These are phyloP conservation scores for Sarcophaga variegata DNA, from an alignment of 2,888 invertebrate genomes.

Conservation along the genomic window DNA sequence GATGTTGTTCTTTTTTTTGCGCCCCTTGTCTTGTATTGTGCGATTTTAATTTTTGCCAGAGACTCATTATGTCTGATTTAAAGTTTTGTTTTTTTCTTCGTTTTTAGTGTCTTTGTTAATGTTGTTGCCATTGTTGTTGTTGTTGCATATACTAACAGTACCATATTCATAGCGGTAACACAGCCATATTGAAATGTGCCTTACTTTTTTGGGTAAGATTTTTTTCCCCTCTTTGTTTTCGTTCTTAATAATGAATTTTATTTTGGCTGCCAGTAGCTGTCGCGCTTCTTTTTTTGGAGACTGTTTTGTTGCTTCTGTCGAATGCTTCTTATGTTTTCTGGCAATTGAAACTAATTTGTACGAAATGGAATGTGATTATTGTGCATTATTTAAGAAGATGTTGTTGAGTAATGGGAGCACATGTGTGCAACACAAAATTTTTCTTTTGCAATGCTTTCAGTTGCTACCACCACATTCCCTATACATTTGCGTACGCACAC, in stretches of 20 bases:
- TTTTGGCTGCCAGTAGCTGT: conserved; percentile 58
- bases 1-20: conserved; percentile 5
- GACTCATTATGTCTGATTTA: conserved; percentile 71
- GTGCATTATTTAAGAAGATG: conserved; percentile 71
- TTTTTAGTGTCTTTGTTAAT: conserved; percentile 48
- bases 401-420: conserved; percentile 71
- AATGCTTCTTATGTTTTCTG: conserved; percentile 64
- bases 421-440: conserved; percentile 68
- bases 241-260: conserved; percentile 47
- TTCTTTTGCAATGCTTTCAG: neutral
- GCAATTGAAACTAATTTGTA: conserved; percentile 77
- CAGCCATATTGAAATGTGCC: conserved; percentile 56
- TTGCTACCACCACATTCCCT: conserved; percentile 18
- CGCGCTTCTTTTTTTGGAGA: conserved; percentile 8
- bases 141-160: conserved; percentile 30
- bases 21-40: conserved; percentile 41
- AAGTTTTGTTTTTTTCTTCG: neutral
- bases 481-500: conserved; percentile 22
- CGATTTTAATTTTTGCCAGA: conserved; percentile 65
- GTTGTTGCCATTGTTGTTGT: conserved; percentile 29
- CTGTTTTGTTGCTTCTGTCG: conserved; percentile 37
- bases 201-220: conserved; percentile 35
- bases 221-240: conserved; percentile 8
- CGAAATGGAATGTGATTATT: conserved; percentile 73
- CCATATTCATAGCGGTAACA: conserved; percentile 20